Conservation (phyloP, 2,888 invertebrate genomes). For the Pherbina coryleti region DNA sequence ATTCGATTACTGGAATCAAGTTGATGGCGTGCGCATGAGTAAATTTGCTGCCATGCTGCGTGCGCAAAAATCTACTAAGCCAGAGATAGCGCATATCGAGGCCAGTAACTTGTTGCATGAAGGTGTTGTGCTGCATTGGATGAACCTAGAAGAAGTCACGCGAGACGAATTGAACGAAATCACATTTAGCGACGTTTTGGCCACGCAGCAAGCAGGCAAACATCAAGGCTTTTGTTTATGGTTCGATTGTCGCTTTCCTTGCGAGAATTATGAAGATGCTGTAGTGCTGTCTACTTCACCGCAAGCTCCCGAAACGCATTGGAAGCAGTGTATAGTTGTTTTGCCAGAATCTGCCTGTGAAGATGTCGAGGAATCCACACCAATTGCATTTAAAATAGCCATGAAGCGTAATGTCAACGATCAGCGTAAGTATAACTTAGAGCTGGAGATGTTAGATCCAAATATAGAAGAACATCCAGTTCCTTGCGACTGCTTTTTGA, state of each 20-base stretch:
- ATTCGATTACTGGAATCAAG: slow-evolving; percentile 81
- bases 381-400: slow-evolving; percentile 78
- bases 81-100: slow-evolving; percentile 74
- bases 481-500: slow-evolving; percentile 82
- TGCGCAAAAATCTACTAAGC: slow-evolving; percentile 74
- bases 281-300: slow-evolving; percentile 86
- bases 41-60: slow-evolving; percentile 76
- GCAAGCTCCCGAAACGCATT: slow-evolving; percentile 82
- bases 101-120: slow-evolving; percentile 75
- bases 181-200: slow-evolving; percentile 74
- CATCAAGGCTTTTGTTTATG: slow-evolving; percentile 84
- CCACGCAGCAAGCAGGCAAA: slow-evolving; percentile 70
- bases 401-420: slow-evolving; percentile 69
- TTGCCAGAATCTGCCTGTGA: slow-evolving; percentile 77
- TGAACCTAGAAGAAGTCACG: slow-evolving; percentile 77
- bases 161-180: slow-evolving; percentile 74
- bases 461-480: slow-evolving; percentile 79
- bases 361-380: slow-evolving; percentile 71
- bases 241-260: slow-evolving; percentile 84
- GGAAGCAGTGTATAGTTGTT: slow-evolving; percentile 93
- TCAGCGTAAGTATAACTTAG: slow-evolving; percentile 74
- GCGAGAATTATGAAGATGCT: slow-evolving; percentile 71
- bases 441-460: slow-evolving; percentile 79
- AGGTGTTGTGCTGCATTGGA: slow-evolving; percentile 76
- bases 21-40: slow-evolving; percentile 85